Evolutionary conservation across 2,888 invertebrate species (phyloP).

Genomic region (Pachymerium ferrugineum): DNA sequence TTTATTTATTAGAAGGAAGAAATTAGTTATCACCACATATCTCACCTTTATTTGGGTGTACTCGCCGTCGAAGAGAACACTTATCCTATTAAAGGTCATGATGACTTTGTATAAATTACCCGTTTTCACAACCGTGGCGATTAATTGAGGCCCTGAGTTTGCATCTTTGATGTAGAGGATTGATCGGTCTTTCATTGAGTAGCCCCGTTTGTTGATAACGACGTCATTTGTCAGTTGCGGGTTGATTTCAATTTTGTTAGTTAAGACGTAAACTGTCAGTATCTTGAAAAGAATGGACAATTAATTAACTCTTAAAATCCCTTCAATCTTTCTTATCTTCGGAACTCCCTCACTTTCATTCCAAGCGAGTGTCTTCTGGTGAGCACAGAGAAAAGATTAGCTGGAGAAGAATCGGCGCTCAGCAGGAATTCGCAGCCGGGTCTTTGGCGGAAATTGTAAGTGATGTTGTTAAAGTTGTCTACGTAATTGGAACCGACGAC

Average conservation of each 20-base stretch:
- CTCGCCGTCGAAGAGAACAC: neutral
- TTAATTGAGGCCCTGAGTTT: neutral
- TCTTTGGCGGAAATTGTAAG: neutral
- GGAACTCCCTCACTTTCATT: neutral
- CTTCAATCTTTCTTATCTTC: neutral
- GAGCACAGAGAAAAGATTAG: neutral
- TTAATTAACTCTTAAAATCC: neutral
- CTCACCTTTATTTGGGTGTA: neutral
- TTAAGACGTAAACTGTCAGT: neutral
- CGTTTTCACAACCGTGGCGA: neutral
- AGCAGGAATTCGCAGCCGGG: neutral
- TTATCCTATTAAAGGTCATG: neutral
- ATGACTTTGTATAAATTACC: neutral
- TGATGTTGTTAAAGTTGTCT: neutral
- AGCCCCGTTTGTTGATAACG: neutral
- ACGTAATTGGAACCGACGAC: neutral
- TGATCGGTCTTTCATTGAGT: neutral
- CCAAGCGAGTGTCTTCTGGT: too few species aligned
- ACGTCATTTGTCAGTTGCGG: neutral
- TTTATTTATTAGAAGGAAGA: too few species aligned
- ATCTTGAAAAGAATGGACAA: neutral
- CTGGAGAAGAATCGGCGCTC: neutral
- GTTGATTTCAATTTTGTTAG: neutral
- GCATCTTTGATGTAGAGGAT: neutral
- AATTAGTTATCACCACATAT: neutral